Conservation (phyloP, 2,113 vertebrate genomes). For the Chitala chitala region DNA sequence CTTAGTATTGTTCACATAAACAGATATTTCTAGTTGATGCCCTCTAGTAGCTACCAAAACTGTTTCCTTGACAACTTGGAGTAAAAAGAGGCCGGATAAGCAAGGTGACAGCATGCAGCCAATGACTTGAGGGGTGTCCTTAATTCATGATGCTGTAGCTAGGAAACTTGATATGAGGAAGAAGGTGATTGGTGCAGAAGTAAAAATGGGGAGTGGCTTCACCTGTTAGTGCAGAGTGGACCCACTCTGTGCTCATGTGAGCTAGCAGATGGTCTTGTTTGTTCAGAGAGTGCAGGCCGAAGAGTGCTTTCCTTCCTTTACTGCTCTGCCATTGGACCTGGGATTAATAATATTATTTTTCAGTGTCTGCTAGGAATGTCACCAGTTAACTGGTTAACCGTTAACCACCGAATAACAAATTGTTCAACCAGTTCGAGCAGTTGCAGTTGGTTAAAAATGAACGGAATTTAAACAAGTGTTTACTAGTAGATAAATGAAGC, state of each 20-base stretch:
- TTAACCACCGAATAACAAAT: no score
- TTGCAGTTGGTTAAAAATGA: no score
- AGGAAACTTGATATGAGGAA: background rate
- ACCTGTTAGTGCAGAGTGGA: constrained; percentile 8
- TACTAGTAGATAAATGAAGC: no score
- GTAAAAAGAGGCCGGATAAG: constrained; percentile 28
- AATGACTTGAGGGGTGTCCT: constrained; percentile 28
- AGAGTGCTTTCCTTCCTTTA: constrained; percentile 27
- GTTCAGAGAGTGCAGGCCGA: constrained; percentile 11
- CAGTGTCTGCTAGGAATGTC: background rate
- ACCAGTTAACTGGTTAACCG: no score
- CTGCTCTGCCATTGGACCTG: background rate
- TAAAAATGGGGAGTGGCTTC: constrained; percentile 10
- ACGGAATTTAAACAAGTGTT: no score
- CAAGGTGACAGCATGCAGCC: constrained; percentile 25
- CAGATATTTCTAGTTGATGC: constrained; percentile 1
- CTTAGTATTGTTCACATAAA: background rate
- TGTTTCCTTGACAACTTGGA: constrained; percentile 39
- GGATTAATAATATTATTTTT: background rate
- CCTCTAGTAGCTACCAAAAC: constrained; percentile 19
- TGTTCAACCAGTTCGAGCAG: no score
- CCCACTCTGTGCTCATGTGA: background rate
- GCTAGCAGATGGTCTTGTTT: constrained; percentile 28
- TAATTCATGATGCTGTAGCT: background rate
- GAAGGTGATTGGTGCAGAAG: background rate